Evolutionary conservation across 2,888 invertebrate genomes (phyloP).

Genomic region (Athripsodes cinereus): DNA sequence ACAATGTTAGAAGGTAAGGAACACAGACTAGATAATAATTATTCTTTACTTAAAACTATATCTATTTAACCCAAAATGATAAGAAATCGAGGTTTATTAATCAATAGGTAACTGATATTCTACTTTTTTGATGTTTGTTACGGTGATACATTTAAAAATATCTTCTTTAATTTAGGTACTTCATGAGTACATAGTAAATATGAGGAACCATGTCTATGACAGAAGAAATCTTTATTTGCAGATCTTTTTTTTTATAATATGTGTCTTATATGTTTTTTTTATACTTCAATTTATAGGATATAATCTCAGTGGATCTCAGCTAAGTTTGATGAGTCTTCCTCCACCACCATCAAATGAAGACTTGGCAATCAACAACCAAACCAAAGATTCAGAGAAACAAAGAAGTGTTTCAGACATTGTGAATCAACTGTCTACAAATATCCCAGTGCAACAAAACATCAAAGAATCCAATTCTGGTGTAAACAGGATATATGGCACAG

Average conservation of each 20-base stretch:
- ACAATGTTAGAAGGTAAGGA: conserved; percentile 19
- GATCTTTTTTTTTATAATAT: no score
- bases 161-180: no score
- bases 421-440: conserved; percentile 12
- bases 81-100: no score
- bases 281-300: no score
- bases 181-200: no score
- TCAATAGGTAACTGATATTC: background rate
- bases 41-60: no score
- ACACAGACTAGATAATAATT: no score
- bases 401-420: conserved; percentile 19
- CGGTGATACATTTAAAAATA: no score
- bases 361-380: background rate
- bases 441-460: conserved; percentile 1
- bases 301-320: conserved; percentile 63
- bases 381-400: conserved; percentile 4
- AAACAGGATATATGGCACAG: background rate
- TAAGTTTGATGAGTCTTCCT: conserved; percentile 64
- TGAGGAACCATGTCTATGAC: no score
- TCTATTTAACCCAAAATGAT: no score
- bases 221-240: no score
- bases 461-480: background rate
- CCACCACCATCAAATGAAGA: conserved; percentile 49
- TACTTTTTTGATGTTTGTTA: background rate
- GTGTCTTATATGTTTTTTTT: no score